Percentiles rank a stretch among this genome's conserved stretches.
Evolutionary conservation across 1,140 invertebrate genomes (phyloP).

Genomic region (Phthorimaea operculella): DNA sequence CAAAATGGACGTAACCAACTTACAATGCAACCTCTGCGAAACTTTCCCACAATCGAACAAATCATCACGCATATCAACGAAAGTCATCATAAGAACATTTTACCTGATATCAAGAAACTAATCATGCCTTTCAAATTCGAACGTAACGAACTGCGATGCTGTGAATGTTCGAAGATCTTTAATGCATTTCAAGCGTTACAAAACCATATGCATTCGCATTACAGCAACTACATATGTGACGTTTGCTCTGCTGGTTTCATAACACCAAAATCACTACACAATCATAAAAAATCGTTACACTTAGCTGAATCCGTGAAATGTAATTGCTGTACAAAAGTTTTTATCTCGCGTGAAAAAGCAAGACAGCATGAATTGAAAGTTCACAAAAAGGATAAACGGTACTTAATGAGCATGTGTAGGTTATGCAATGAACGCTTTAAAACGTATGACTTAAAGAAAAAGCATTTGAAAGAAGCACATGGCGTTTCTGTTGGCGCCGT

Average conservation of each 20-base stretch:
- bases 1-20: conserved; percentile 15
- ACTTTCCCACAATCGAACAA: conserved; percentile 13
- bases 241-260: conserved; percentile 27
- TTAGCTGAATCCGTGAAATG: conserved; percentile 18
- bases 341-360: conserved; percentile 13
- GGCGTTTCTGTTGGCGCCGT: not conserved
- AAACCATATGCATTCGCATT: conserved; percentile 35
- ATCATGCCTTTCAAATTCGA: conserved; percentile 44
- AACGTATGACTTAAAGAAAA: conserved; percentile 15
- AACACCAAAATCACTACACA: conserved; percentile 22
- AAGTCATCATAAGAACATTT: conserved; percentile 22
- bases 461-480: conserved; percentile 22
- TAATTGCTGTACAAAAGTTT: conserved; percentile 12
- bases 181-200: conserved; percentile 23
- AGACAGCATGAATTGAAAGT: conserved; percentile 24
- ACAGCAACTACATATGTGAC: conserved; percentile 27
- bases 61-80: conserved; percentile 3
- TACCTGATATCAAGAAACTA: conserved; percentile 29
- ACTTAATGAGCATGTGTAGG: conserved; percentile 1
- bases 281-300: conserved; percentile 38
- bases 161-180: conserved; percentile 27
- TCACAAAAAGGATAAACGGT: conserved; percentile 11
- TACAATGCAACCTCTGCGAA: conserved; percentile 30
- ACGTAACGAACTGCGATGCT: conserved; percentile 21
- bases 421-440: conserved; percentile 24